Conservation (phyloP, 2,113 vertebrate genomes). For the Narcine bancroftii region DNA sequence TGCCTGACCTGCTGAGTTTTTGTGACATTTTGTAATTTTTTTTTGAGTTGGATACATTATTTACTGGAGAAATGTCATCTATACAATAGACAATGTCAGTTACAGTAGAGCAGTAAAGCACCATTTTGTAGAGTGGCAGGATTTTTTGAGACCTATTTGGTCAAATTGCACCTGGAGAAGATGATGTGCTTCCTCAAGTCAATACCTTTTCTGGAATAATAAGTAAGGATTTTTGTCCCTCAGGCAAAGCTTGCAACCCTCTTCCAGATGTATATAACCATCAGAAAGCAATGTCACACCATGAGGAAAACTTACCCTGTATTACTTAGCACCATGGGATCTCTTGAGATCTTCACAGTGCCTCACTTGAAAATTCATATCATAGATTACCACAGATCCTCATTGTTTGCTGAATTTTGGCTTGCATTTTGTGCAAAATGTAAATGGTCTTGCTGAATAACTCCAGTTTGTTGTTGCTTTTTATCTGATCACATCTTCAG, state of each 20-base stretch:
- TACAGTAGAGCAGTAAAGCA: not conserved
- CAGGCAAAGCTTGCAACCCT: not conserved
- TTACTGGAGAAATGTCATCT: not conserved
- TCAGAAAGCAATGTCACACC: not conserved
- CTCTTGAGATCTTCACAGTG: no score
- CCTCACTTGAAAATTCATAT: no score
- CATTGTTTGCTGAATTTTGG: no score
- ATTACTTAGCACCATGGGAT: not conserved
- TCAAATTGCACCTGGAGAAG: not conserved
- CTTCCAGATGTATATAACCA: not conserved
- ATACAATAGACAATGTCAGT: not conserved
- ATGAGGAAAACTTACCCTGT: not conserved
- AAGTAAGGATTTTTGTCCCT: not conserved
- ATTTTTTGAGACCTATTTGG: not conserved
- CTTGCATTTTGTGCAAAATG: no score
- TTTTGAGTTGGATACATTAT: not conserved
- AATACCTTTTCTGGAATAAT: not conserved
- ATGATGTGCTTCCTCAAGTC: not conserved
- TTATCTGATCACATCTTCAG: not conserved
- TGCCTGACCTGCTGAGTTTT: no score
- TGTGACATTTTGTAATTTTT: no score
- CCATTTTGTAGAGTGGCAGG: not conserved
- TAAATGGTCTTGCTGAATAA: not conserved
- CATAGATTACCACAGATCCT: no score
- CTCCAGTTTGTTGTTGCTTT: not conserved